phyloP scores from a whole-genome alignment of 2,888 invertebrate genomes.

The Troilus luridus region DNA sequence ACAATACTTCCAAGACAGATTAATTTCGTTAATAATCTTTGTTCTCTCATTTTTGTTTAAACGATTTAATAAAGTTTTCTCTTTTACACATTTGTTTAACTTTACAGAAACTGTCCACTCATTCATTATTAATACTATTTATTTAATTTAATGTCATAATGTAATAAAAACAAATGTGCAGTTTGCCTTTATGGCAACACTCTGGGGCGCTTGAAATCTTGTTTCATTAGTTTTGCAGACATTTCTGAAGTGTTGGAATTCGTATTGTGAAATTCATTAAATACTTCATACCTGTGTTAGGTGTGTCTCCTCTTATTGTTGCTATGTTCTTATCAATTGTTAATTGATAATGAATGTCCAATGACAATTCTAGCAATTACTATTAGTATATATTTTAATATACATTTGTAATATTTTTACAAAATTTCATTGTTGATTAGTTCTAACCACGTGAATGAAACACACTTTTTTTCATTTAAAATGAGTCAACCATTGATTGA shows the following conservation, averaged over 20 bases:
- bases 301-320: slow-evolving; percentile 13
- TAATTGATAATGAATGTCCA: background rate
- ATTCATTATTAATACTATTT: background rate
- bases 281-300: slow-evolving; percentile 1
- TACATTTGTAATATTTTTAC: background rate
- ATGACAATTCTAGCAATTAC: background rate
- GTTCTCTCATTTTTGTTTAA: background rate
- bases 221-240: slow-evolving; percentile 18
- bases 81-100: background rate
- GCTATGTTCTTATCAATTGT: background rate
- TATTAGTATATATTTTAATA: too few relatives aligned
- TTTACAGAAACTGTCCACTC: background rate
- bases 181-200: background rate
- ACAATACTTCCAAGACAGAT: background rate
- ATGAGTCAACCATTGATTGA: slow-evolving; percentile 53
- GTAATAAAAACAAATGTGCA: background rate
- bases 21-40: background rate
- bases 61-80: background rate
- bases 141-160: background rate
- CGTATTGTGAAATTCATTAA: slow-evolving; percentile 4
- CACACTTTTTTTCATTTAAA: background rate
- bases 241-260: slow-evolving; percentile 26
- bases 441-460: background rate
- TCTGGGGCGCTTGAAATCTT: background rate
- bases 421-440: background rate